These are phyloP conservation scores for Cataglyphis altisquamis DNA, from an alignment of 2,888 invertebrate species.

Conservation along the genomic window DNA sequence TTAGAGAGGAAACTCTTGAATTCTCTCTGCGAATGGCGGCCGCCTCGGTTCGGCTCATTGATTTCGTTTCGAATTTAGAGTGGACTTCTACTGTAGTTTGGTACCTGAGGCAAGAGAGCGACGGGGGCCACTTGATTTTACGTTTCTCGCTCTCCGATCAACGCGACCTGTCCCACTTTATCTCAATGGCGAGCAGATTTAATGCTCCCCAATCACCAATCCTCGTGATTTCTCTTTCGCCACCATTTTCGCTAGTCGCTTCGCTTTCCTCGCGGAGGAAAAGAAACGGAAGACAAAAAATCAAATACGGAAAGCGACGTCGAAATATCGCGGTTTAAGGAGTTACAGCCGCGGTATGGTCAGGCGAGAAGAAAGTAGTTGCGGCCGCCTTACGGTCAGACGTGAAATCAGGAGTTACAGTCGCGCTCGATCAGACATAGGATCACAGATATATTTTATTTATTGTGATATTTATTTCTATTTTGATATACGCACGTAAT, in stretches of 20 bases:
- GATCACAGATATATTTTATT: neutral
- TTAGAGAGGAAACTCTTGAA: slow-evolving; percentile 43
- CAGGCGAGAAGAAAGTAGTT: slow-evolving; percentile 32
- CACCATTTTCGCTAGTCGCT: slow-evolving; percentile 16
- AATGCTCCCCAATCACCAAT: slow-evolving; percentile 30
- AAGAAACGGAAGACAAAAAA: slow-evolving; percentile 18
- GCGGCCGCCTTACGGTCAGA: slow-evolving; percentile 6
- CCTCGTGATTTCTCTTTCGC: slow-evolving; percentile 48
- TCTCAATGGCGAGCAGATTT: slow-evolving; percentile 46
- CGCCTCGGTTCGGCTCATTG: slow-evolving; percentile 66
- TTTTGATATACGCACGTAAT: neutral
- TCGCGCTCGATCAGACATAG: slow-evolving; percentile 5
- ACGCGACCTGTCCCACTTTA: slow-evolving; percentile 29
- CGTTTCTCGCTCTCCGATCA: slow-evolving; percentile 43
- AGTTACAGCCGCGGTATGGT: slow-evolving; percentile 7
- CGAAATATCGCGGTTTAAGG: slow-evolving; percentile 54
- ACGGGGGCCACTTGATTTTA: slow-evolving; percentile 55
- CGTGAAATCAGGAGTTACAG: slow-evolving; percentile 30
- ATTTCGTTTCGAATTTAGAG: slow-evolving; percentile 85
- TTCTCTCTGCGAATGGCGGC: slow-evolving; percentile 53
- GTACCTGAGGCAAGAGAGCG: slow-evolving; percentile 63
- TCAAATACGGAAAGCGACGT: slow-evolving; percentile 32
- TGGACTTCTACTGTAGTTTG: slow-evolving; percentile 82
- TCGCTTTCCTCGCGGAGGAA: slow-evolving; percentile 24
- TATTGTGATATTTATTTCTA: neutral